Conservation (phyloP, 2,797 vertebrate genomes). For the Simalia tracyae region DNA sequence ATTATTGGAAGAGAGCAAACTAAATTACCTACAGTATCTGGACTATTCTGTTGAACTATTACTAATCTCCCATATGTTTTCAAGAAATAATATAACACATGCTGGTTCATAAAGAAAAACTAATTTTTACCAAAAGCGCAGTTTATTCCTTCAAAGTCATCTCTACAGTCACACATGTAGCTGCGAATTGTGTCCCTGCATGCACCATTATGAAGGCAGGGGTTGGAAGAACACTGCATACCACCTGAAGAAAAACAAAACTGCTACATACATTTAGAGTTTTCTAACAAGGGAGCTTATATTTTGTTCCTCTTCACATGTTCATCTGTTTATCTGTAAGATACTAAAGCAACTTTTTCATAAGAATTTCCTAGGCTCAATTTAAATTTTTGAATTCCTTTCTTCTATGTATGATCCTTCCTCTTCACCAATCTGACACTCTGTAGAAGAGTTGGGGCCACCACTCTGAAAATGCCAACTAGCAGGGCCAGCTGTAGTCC, state of each 20-base stretch:
- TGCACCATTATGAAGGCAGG: constrained; percentile 80
- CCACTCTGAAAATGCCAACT: not conserved
- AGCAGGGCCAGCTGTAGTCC: not conserved
- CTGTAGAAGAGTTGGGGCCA: not conserved
- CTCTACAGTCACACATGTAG: constrained; percentile 79
- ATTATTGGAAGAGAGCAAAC: not conserved
- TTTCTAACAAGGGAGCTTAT: not conserved
- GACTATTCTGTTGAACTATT: not conserved
- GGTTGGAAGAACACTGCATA: constrained; percentile 78
- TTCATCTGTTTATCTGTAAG: not conserved
- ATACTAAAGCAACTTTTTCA: not conserved
- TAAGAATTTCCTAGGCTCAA: not conserved
- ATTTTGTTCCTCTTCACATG: not conserved
- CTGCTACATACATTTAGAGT: not conserved
- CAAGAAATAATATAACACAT: not conserved
- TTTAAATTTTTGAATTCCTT: not conserved
- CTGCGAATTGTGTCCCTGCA: constrained; percentile 79
- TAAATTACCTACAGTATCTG: not conserved
- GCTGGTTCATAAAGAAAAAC: rapidly evolving
- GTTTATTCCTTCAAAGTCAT: constrained; percentile 73
- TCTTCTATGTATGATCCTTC: not conserved
- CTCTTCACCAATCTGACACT: not conserved
- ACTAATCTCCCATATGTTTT: not conserved
- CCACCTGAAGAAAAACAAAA: constrained; percentile 66
- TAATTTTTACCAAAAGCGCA: constrained; percentile 77